Evolutionary conservation across 2,113 vertebrate genomes (phyloP), one percentile per base, ranked within the genome.

Genomic region (Natator depressus): DNA sequence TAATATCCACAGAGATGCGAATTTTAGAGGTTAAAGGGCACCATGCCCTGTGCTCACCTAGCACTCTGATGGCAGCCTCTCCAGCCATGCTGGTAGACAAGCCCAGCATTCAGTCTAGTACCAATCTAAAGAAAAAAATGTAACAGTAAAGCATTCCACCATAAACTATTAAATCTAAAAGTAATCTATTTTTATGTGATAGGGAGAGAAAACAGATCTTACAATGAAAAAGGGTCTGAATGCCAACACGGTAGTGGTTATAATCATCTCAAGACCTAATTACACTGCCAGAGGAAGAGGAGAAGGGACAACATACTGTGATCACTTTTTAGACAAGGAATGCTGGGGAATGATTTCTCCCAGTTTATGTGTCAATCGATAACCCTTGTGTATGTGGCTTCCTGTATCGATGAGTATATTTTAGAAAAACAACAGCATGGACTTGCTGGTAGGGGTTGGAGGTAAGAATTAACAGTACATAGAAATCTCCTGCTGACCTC

Each of bases 121-220:
- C 6, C 72, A 84, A 95, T 96, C 93, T 69, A 91, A 89, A 93
- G 91, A 79, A 86, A 72, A 88, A 93, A 53, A 92, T 55, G 69
- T 81, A 19, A 27, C 72, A 87, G 84, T 80, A 54, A 54, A 92
- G 80, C 85, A 85, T 5, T 50, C 35, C 50, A 22, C 93, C 78
- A 55, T 57, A 90, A 96, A 93, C 85, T 91, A 88, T 85, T 88
- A 91, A 90, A 94, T 90, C 95, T 76, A 84, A 89, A 95, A 84
- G 89, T 87, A 54, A 96, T 96, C 91, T 95, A 84, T 83, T 95
- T 95, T 59, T 89, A 83, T 57, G 88, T 53, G 91, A 69, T 82
- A 88, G 81, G 80, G 72, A 47, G 38, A 84, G 47, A 38, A 51
- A 87, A 82, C 35, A 81, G 88, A 88, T 69, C 83, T 89, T 85